phyloP scores from a whole-genome alignment of 2,113 vertebrate genomes.

The Emydocephalus ijimae region DNA sequence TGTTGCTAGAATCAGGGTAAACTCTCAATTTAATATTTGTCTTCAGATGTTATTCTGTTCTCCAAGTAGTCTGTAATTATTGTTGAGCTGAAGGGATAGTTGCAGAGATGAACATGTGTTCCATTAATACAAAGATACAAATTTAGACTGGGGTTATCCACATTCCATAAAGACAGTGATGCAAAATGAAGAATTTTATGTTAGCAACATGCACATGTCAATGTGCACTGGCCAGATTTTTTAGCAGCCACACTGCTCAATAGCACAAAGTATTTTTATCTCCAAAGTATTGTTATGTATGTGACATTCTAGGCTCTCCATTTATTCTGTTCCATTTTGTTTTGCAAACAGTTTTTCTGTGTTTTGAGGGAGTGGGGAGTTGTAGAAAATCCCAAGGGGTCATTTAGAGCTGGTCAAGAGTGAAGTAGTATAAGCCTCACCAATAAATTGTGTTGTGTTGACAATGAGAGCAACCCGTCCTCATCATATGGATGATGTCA shows the following conservation, averaged over 20 bases:
- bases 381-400: not conserved
- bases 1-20: not conserved
- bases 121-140: not conserved
- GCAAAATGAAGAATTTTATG: not conserved
- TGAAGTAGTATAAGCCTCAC: not conserved
- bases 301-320: not conserved
- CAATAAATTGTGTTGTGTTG: not conserved
- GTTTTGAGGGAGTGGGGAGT: not conserved
- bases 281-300: not conserved
- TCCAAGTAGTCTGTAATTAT: not conserved
- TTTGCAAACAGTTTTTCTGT: not conserved
- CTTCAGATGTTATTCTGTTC: not conserved
- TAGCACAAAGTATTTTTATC: not conserved
- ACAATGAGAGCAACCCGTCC: not conserved
- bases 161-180: not conserved
- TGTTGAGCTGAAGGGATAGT: not conserved
- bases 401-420: not conserved
- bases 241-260: not conserved
- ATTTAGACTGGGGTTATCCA: not conserved
- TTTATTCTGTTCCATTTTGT: not conserved
- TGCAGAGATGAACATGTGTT: not conserved
- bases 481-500: constrained; percentile 50
- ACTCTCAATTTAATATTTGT: not conserved
- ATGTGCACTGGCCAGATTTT: not conserved
- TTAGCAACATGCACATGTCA: not conserved